These are phyloP conservation scores for Myrmecophaga tridactyla DNA, from an alignment of 2,113 vertebrate species.

Conservation along the genomic window DNA sequence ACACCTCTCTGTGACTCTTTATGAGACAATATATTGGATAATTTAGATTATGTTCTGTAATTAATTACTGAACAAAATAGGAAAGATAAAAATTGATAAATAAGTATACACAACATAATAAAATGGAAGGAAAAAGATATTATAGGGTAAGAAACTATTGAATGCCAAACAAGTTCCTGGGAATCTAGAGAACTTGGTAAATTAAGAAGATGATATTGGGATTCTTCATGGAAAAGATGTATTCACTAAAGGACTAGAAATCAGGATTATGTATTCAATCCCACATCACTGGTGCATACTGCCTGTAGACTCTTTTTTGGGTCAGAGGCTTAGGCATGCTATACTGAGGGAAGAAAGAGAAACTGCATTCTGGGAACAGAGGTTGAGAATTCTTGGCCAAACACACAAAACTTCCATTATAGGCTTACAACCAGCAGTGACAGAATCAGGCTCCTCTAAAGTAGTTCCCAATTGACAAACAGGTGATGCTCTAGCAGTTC, in stretches of 20 bases:
- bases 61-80: not conserved
- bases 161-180: not conserved
- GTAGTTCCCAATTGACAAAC: not conserved
- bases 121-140: not conserved
- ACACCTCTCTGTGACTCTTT: not conserved
- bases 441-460: not conserved
- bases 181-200: not conserved
- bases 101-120: not conserved
- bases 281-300: not conserved
- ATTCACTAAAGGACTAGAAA: not conserved
- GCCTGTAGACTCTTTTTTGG: not conserved
- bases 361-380: not conserved
- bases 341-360: not conserved
- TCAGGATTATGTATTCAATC: not conserved
- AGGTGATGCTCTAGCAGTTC: conserved; percentile 33
- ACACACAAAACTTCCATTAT: not conserved
- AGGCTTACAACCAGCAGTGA: not conserved
- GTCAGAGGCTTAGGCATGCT: not conserved
- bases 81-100: not conserved
- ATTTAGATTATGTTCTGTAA: not conserved
- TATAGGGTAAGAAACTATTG: not conserved
- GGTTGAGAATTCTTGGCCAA: not conserved
- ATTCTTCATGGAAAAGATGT: not conserved
- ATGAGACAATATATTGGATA: not conserved
- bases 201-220: not conserved